Conservation (phyloP, 2,888 invertebrate species). For the Cataglyphis rosenhaueri region DNA sequence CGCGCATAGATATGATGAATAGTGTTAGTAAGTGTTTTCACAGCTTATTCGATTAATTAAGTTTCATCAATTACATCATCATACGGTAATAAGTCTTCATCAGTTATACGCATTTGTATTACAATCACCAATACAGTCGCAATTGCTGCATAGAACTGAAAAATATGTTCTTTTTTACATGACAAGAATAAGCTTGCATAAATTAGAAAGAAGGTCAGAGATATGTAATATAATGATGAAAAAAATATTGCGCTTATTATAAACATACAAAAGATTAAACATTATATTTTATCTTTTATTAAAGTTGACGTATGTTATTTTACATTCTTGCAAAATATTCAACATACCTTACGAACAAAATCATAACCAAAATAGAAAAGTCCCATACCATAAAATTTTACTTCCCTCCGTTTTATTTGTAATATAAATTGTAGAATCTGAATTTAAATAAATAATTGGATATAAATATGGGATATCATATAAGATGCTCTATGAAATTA, state of each 20-base stretch:
- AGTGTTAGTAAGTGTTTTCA: not conserved
- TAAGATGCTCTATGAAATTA: not conserved
- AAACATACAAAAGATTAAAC: not conserved
- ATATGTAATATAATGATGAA: not conserved
- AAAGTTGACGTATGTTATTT: not conserved
- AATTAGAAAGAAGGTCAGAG: not conserved
- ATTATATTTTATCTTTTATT: not conserved
- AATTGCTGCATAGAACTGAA: slow-evolving; percentile 1
- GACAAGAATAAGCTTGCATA: not conserved
- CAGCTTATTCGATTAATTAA: not conserved
- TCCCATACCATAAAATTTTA: slow-evolving; percentile 26
- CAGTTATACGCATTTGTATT: slow-evolving; percentile 5
- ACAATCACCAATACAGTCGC: not conserved
- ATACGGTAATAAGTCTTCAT: not conserved
- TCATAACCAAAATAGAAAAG: slow-evolving; percentile 11
- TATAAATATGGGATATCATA: not conserved
- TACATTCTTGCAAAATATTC: not conserved
- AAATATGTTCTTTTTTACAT: slow-evolving; percentile 4
- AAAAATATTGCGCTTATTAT: not conserved
- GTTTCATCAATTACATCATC: not conserved
- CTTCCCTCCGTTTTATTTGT: slow-evolving; percentile 14
- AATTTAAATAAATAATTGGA: not conserved
- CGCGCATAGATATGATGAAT: not conserved
- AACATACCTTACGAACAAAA: slow-evolving; percentile 15
- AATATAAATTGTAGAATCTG: slow-evolving; percentile 23